Conservation (phyloP, 1,140 invertebrate genomes). For the Venustaconcha ellipsiformis region DNA sequence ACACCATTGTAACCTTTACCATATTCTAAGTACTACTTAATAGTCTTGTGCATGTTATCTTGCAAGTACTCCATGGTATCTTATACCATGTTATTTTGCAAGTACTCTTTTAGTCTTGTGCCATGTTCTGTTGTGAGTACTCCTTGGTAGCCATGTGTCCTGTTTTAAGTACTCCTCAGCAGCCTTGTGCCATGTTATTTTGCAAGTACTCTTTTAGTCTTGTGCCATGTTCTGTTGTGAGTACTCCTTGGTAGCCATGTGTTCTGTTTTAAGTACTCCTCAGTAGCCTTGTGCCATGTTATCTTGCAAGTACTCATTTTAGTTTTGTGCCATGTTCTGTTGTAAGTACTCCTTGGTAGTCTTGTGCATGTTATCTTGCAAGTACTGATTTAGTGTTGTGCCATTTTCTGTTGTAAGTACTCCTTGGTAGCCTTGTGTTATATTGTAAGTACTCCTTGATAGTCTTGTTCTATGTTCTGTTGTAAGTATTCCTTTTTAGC, state of each 20-base stretch:
- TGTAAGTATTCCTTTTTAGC: no score
- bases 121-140: conserved; percentile 10
- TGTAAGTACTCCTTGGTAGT: conserved; percentile 10
- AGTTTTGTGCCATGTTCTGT: no score
- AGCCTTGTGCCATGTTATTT: neutral
- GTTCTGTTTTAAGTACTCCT: neutral
- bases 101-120: neutral
- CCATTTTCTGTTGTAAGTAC: neutral
- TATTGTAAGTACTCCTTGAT: no score
- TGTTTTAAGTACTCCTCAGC: neutral
- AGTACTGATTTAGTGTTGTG: neutral
- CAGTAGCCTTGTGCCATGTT: neutral
- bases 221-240: conserved; percentile 3
- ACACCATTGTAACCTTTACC: no score
- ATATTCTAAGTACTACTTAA: neutral
- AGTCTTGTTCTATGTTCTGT: no score
- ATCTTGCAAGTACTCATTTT: neutral
- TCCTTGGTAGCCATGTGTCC: neutral
- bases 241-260: neutral
- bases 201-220: neutral
- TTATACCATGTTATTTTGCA: neutral
- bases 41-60: neutral
- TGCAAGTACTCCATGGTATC: conserved; percentile 6
- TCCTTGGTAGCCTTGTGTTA: neutral
- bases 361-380: neutral